Conservation (phyloP, 2,888 invertebrate genomes). For the Stomorhina lunata region DNA sequence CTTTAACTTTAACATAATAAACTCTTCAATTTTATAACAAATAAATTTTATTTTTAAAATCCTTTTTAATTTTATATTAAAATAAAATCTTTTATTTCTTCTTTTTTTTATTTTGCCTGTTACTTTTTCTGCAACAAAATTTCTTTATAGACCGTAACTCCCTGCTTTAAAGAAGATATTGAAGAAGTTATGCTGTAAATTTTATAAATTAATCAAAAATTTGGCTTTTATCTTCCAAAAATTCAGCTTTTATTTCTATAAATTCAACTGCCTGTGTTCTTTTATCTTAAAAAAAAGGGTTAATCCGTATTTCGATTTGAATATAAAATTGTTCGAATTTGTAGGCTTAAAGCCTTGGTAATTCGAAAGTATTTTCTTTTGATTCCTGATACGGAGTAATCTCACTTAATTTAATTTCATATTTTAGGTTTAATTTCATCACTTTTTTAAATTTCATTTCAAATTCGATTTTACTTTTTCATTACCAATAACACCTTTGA, state of each 20-base stretch:
- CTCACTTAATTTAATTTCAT: too few species aligned
- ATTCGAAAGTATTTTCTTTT: too few species aligned
- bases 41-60: conserved; percentile 24
- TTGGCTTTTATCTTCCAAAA: not conserved
- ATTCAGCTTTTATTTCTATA: not conserved
- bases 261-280: not conserved
- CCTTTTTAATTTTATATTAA: conserved; percentile 14
- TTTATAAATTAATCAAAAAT: not conserved
- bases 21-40: conserved; percentile 37
- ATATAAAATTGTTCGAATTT: too few species aligned
- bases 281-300: too few species aligned
- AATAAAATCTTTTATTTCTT: conserved; percentile 2
- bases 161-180: conserved; percentile 73
- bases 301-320: conserved; percentile 30
- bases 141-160: conserved; percentile 71
- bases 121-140: conserved; percentile 12
- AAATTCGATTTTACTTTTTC: too few species aligned
- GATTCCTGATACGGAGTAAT: too few species aligned
- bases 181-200: conserved; percentile 75
- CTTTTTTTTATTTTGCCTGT: conserved; percentile 56
- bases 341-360: too few species aligned
- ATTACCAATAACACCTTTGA: too few species aligned
- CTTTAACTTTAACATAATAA: too few species aligned
- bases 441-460: too few species aligned
- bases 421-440: too few species aligned